Conservation (phyloP, 1,140 invertebrate species). For the Drosophila arawakana region DNA sequence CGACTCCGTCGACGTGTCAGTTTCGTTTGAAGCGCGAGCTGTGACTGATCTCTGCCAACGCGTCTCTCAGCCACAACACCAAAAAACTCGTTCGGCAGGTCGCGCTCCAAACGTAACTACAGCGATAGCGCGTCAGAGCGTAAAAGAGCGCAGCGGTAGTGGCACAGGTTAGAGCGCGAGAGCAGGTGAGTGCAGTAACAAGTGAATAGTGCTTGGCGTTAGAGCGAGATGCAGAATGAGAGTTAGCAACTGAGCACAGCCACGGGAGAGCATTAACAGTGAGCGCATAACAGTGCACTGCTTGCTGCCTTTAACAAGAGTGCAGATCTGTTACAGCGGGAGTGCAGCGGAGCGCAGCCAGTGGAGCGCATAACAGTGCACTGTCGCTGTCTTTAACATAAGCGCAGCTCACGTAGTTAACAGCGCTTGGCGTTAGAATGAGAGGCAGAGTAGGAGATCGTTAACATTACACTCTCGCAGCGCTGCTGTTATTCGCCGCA, state of each 20-base stretch:
- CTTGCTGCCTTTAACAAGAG: not conserved
- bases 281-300: not conserved
- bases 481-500: conserved; percentile 59
- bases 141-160: conserved; percentile 28
- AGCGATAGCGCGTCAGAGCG: conserved; percentile 37
- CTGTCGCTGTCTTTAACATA: not conserved
- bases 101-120: conserved; percentile 3
- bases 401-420: conserved; percentile 9
- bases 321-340: conserved; percentile 12
- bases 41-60: conserved; percentile 64
- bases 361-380: not conserved
- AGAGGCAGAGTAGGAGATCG: conserved; percentile 3
- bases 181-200: conserved; percentile 33
- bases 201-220: conserved; percentile 11
- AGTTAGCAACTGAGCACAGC: conserved; percentile 17
- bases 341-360: conserved; percentile 20
- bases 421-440: not conserved
- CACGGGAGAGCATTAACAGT: conserved; percentile 19
- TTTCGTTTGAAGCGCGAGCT: conserved; percentile 80
- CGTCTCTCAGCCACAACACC: conserved; percentile 39
- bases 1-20: conserved; percentile 78
- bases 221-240: not conserved
- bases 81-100: conserved; percentile 68
- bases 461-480: not conserved
- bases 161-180: conserved; percentile 27